Evolutionary conservation across 1,140 invertebrate genomes (phyloP).

Genomic region (Chironomus tepperi): DNA sequence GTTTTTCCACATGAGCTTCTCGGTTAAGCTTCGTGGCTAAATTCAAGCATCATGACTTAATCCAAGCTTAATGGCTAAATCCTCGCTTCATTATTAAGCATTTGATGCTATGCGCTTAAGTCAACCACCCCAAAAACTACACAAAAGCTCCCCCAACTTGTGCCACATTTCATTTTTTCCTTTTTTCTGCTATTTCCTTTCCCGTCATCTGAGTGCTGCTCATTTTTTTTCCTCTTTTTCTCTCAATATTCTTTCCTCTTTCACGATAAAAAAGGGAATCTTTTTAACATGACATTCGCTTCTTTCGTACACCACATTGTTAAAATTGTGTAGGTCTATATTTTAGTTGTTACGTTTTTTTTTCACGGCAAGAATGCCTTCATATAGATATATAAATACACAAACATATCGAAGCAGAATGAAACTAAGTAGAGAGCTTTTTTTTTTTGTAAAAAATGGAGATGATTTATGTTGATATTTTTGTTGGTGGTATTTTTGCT

Average conservation of each 20-base stretch:
- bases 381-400: too few species aligned
- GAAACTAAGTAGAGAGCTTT: background rate
- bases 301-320: slow-evolving; percentile 6
- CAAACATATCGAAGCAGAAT: background rate
- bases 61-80: too few species aligned
- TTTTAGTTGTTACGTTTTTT: background rate
- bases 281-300: slow-evolving; percentile 7
- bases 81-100: too few species aligned
- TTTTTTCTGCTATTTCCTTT: too few species aligned
- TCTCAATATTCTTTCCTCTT: background rate
- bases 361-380: too few species aligned
- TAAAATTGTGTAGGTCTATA: slow-evolving; percentile 12
- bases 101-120: too few species aligned
- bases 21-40: too few species aligned
- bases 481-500: background rate
- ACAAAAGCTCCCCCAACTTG: too few species aligned
- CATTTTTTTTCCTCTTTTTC: background rate
- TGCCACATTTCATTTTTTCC: too few species aligned
- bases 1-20: too few species aligned
- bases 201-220: background rate
- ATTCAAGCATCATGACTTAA: too few species aligned
- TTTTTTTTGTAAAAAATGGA: background rate
- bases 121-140: too few species aligned
- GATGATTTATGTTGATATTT: slow-evolving; percentile 14
- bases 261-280: background rate